phyloP scores from a whole-genome alignment of 2,797 vertebrate species.

The Alauda arvensis region DNA sequence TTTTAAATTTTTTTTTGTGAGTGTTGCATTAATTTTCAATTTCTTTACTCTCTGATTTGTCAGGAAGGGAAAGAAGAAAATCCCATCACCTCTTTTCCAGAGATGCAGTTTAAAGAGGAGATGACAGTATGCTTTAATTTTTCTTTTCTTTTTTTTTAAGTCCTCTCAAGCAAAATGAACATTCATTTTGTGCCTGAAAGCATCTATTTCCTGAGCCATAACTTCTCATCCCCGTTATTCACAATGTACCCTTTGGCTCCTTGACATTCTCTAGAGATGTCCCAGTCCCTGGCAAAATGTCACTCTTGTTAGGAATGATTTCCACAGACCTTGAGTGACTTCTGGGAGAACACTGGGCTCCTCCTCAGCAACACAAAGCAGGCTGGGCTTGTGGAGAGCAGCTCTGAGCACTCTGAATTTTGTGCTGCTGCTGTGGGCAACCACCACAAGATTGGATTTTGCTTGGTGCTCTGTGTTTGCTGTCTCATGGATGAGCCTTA shows the following conservation, averaged over 20 bases:
- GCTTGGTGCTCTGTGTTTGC: background rate
- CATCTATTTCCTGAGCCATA: background rate
- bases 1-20: background rate
- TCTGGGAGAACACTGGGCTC: background rate
- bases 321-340: background rate
- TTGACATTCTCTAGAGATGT: background rate
- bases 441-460: background rate
- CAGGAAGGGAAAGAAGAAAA: background rate
- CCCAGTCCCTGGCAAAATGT: background rate
- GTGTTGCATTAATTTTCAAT: background rate
- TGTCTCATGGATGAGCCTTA: background rate
- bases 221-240: background rate
- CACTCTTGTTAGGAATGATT: background rate
- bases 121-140: background rate
- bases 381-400: background rate
- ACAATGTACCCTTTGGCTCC: background rate
- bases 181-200: conserved; percentile 12
- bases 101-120: background rate
- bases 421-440: background rate
- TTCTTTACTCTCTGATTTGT: background rate
- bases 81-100: background rate
- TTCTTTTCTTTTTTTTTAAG: background rate
- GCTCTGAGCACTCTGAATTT: background rate
- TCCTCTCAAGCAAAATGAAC: conserved; percentile 9
- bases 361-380: background rate